Evolutionary conservation across 2,888 invertebrate species (phyloP).

Genomic region (Trilocha varians): DNA sequence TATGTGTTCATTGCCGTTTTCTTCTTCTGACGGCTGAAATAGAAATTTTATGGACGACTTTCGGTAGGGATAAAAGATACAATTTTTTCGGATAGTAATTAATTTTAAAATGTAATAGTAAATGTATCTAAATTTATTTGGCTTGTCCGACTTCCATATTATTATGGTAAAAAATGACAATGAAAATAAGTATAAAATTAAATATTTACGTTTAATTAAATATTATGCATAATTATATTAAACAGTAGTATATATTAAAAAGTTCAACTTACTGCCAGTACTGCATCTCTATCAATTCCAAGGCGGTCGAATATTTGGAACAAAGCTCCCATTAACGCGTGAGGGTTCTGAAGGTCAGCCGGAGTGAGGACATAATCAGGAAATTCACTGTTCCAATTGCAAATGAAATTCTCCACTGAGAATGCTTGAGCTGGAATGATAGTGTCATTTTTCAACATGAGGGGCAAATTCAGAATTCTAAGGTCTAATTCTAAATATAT

Average conservation of each 20-base stretch:
- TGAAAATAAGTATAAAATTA: background rate
- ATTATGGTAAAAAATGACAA: too few relatives aligned
- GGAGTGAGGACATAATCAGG: conserved; percentile 34
- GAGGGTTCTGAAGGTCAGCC: conserved; percentile 45
- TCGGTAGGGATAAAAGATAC: too few relatives aligned
- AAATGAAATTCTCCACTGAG: conserved; percentile 35
- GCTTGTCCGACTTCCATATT: too few relatives aligned
- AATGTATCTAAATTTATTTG: too few relatives aligned
- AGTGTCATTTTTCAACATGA: background rate
- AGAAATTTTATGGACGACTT: too few relatives aligned
- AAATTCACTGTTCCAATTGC: conserved; percentile 46
- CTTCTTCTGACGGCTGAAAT: conserved; percentile 41
- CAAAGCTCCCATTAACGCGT: conserved; percentile 44
- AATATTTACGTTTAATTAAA: background rate
- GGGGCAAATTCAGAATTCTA: too few relatives aligned
- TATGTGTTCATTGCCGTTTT: conserved; percentile 38
- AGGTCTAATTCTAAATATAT: too few relatives aligned
- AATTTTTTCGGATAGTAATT: too few relatives aligned
- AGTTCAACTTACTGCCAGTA: conserved; percentile 34
- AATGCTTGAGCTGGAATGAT: conserved; percentile 21
- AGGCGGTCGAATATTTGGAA: conserved; percentile 44
- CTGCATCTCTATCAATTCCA: conserved; percentile 45
- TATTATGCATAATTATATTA: background rate
- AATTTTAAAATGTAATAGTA: too few relatives aligned
- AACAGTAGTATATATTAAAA: too few relatives aligned